A percentile compares a stretch with the other conserved stretches of the same genome.
These are phyloP conservation scores for Zosterops japonicus DNA, from an alignment of 2,113 vertebrate genomes.

Conservation along the genomic window DNA sequence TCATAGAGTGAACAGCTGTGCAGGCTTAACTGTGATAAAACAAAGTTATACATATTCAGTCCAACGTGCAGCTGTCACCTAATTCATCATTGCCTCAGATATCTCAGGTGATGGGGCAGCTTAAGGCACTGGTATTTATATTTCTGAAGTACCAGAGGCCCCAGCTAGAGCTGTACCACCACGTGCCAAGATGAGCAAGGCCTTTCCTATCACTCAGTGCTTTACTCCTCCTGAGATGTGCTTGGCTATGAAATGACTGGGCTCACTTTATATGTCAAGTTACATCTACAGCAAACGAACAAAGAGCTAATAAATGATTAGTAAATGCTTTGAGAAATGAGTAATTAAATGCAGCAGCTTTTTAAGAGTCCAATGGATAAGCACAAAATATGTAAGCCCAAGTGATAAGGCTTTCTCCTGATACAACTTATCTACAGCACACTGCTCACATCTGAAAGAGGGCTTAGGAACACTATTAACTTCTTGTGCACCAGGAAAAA, in stretches of 20 bases:
- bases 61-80: background rate
- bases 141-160: background rate
- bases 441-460: slow-evolving; percentile 3
- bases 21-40: background rate
- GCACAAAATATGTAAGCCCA: slow-evolving; percentile 38
- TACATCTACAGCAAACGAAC: background rate
- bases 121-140: background rate
- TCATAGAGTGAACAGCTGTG: accelerated
- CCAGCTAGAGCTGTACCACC: background rate
- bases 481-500: background rate
- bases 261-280: background rate
- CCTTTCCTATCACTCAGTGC: background rate
- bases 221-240: background rate
- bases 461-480: slow-evolving; percentile 16
- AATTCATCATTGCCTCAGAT: background rate
- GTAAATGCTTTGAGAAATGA: slow-evolving; percentile 37
- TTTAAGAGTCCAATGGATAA: background rate
- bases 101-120: background rate
- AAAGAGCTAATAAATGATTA: slow-evolving; percentile 40
- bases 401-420: background rate
- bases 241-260: background rate
- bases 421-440: slow-evolving; percentile 33
- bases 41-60: background rate
- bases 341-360: slow-evolving; percentile 47
- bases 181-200: background rate